Evolutionary conservation across 2,113 vertebrate genomes (phyloP), one percentile per base, ranked within the genome.

Genomic region (Brachirus orientalis): DNA sequence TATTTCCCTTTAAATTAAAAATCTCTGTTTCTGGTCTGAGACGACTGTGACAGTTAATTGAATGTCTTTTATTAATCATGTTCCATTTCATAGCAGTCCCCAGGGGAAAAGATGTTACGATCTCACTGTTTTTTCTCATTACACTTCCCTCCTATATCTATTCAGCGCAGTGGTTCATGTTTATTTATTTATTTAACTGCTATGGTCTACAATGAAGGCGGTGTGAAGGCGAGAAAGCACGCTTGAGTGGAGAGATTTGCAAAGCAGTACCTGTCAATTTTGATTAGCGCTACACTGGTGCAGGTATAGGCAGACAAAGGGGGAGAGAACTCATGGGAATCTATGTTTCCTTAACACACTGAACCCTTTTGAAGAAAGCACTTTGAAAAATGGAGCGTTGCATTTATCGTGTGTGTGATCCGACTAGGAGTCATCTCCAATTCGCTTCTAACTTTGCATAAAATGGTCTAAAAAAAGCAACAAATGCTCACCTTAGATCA

Each of bases 81-180:
- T 76, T 86, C 69, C 75, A 72, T 84, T 87, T 88, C 77, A 74
- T 54, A 75, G 72, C 75, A 65, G 71, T 85, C 84, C 72, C 83
- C 40, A 0, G 83, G 50, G 68, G 82, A 79, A 62, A 50, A 59
- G 78, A 76, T 78, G 67, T 69, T 77, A 69, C 38, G 10, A 85
- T 86, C 63, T 61, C 53, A 17, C 0, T 55, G 59, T 82, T 84
- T 87, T 77, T 76, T 80, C 85, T 85, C 76, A 76, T 84, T 79
- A 78, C 11, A 7, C 53, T 58, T 68, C 40, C 53, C 44, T 51
- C 16, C 43, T n/a, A 3, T 66, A 72, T 86, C 84, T 65, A 63
- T 45, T 10, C 61, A 19, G 20, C 17, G 11, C 67, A 18, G 55
- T 36, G 2, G 46, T 79, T 67, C 68, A 79, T 80, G 70, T 74